These are phyloP conservation scores for Colistium nudipinnis DNA, from an alignment of 2,113 vertebrate genomes.

Conservation along the genomic window DNA sequence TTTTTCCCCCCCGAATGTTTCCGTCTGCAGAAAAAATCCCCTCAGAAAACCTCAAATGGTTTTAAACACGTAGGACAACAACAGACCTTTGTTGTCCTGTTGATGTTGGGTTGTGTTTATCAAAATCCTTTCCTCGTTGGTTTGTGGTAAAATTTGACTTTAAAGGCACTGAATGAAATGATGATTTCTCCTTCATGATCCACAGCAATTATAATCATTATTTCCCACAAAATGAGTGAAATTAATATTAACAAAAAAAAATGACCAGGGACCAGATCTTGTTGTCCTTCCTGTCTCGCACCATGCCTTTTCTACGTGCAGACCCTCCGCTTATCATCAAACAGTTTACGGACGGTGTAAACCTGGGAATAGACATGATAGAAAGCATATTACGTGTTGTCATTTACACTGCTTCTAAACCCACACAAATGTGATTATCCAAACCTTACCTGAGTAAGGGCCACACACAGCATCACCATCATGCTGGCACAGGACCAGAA, in stretches of 20 bases:
- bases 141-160: conserved; percentile 29
- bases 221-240: conserved; percentile 26
- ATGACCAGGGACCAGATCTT: neutral
- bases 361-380: conserved; percentile 67
- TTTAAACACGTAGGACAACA: conserved; percentile 16
- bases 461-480: conserved; percentile 85
- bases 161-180: conserved; percentile 55
- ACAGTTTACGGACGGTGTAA: conserved; percentile 89
- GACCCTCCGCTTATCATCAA: conserved; percentile 85
- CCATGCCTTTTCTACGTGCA: conserved; percentile 75
- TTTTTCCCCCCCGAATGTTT: no score
- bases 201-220: conserved; percentile 2
- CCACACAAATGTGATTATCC: neutral
- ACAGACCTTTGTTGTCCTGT: neutral
- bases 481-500: conserved; percentile 89
- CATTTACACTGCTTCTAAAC: neutral
- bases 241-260: neutral
- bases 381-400: neutral
- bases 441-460: conserved; percentile 79
- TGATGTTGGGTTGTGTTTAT: neutral
- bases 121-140: conserved; percentile 25
- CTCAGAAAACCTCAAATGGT: neutral
- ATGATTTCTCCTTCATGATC: conserved; percentile 13
- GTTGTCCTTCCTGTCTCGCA: conserved; percentile 2
- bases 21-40: conserved; percentile 12